Percentiles rank a stretch among this genome's conserved stretches.
phyloP scores from a whole-genome alignment of 2,888 invertebrate species.

The Ectropis crepuscularia region DNA sequence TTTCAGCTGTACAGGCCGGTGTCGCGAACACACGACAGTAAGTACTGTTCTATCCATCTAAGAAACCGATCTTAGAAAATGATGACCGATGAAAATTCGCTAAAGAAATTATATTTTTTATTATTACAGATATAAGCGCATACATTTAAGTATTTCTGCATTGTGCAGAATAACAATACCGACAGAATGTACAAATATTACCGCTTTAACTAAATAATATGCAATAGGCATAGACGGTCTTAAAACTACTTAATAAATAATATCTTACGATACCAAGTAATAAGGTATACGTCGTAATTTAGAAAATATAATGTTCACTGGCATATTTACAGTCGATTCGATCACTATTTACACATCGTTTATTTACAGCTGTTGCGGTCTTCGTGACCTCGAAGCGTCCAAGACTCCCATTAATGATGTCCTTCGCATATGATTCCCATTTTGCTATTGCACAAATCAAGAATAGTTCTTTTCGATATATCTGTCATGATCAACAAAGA shows the following conservation, averaged over 20 bases:
- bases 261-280: constrained; percentile 62
- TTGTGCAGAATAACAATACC: constrained; percentile 85
- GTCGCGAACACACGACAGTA: constrained; percentile 45
- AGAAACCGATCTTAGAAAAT: constrained; percentile 55
- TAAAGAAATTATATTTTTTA: constrained; percentile 65
- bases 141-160: constrained; percentile 84
- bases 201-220: constrained; percentile 66
- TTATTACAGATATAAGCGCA: constrained; percentile 83
- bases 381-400: constrained; percentile 28
- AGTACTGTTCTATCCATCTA: constrained; percentile 56
- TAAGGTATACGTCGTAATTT: constrained; percentile 55
- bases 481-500: no score
- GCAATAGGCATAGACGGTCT: constrained; percentile 68
- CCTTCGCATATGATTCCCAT: no score
- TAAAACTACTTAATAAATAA: constrained; percentile 80
- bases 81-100: constrained; percentile 63
- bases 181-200: constrained; percentile 83
- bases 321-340: constrained; percentile 66
- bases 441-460: no score
- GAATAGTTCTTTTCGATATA: no score
- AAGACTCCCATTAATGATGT: no score
- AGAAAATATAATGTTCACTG: constrained; percentile 60
- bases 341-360: constrained; percentile 68
- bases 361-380: constrained; percentile 68
- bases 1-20: constrained; percentile 52